phyloP scores from a whole-genome alignment of 2,888 invertebrate genomes.

The Himalopsyche kuldschensis region DNA sequence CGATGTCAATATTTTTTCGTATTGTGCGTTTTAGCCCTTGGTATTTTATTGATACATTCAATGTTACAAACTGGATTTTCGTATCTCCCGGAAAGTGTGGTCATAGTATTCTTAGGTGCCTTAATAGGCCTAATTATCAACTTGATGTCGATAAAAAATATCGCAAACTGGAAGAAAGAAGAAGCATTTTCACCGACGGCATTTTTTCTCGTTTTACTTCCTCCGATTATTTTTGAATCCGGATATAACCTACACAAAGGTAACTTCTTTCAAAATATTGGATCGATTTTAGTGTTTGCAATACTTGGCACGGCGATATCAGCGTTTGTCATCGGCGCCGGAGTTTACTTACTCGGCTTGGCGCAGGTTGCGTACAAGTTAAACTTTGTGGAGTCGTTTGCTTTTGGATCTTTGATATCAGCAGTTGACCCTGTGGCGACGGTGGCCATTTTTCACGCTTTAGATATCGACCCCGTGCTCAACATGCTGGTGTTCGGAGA shows the following conservation, averaged over 20 bases:
- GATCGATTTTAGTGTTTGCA: slow-evolving; percentile 97
- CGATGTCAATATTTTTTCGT: slow-evolving; percentile 98
- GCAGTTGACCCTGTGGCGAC: slow-evolving; percentile 99
- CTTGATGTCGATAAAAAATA: slow-evolving; percentile 83
- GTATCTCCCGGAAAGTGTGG: slow-evolving; percentile 96
- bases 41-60: slow-evolving; percentile 91
- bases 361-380: slow-evolving; percentile 89
- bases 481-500: slow-evolving; percentile 99
- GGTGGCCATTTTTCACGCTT: slow-evolving; percentile 96
- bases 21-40: slow-evolving; percentile 89
- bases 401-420: slow-evolving; percentile 96
- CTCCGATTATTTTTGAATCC: slow-evolving; percentile 99
- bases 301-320: slow-evolving; percentile 97
- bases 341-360: slow-evolving; percentile 90
- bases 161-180: slow-evolving; percentile 94
- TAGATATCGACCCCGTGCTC: slow-evolving; percentile 94
- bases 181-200: slow-evolving; percentile 98
- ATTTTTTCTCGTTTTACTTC: slow-evolving; percentile 93
- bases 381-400: slow-evolving; percentile 96
- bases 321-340: slow-evolving; percentile 94
- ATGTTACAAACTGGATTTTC: slow-evolving; percentile 95
- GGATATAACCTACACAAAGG: slow-evolving; percentile 99
- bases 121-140: slow-evolving; percentile 90
- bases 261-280: slow-evolving; percentile 95
- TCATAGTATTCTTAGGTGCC: slow-evolving; percentile 93